phyloP scores from a whole-genome alignment of 2,797 vertebrate species.

The Pitangus sulphuratus region DNA sequence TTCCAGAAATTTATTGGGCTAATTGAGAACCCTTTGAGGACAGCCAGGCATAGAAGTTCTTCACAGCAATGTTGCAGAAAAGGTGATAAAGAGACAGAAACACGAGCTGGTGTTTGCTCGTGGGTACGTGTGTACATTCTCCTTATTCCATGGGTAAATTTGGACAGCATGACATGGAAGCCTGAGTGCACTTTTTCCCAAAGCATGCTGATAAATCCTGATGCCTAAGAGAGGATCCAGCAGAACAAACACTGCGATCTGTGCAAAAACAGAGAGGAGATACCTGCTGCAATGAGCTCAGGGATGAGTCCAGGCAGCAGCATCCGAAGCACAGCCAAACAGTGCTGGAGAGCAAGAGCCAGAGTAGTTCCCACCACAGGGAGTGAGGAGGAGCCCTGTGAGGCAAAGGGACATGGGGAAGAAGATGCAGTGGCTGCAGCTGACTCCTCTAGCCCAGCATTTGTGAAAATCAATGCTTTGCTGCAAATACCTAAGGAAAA shows the following conservation, averaged over 20 bases:
- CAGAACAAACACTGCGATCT: not conserved
- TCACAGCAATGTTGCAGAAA: not conserved
- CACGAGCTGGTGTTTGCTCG: not conserved
- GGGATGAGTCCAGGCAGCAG: not conserved
- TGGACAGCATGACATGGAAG: not conserved
- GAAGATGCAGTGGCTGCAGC: not conserved
- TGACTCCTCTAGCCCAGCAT: not conserved
- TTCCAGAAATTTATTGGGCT: not conserved
- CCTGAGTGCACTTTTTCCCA: accelerated
- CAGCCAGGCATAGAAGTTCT: not conserved
- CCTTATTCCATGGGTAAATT: accelerated
- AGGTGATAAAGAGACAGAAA: not conserved
- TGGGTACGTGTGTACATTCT: accelerated
- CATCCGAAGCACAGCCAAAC: not conserved
- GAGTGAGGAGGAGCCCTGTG: not conserved
- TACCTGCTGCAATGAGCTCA: not conserved
- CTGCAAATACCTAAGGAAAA: not conserved
- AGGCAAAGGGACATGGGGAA: not conserved
- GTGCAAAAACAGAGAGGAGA: not conserved
- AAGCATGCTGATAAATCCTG: not conserved
- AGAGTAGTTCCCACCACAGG: accelerated
- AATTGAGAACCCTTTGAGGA: not conserved
- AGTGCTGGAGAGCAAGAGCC: accelerated
- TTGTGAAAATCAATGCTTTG: not conserved
- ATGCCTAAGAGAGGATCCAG: not conserved